Evolutionary conservation across 2,888 invertebrate species (phyloP).

Genomic region (Amphipyra tragopoginis): DNA sequence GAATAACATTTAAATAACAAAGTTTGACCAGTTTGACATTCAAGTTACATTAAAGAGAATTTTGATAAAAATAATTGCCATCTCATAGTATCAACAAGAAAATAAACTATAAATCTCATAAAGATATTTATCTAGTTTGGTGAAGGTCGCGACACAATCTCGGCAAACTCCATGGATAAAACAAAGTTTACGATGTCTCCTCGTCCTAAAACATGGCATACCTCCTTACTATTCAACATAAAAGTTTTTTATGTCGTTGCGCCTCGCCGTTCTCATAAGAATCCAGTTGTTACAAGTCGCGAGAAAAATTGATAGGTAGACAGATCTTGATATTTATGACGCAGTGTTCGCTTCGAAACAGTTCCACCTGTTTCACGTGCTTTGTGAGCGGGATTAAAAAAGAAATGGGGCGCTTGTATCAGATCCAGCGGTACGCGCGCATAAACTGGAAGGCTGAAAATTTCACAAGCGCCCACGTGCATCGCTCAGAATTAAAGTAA

Average conservation of each 20-base stretch:
- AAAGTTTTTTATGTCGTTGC: constrained; percentile 65
- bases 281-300: constrained; percentile 46
- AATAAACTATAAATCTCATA: constrained; percentile 49
- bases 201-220: constrained; percentile 60
- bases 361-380: constrained; percentile 39
- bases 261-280: constrained; percentile 58
- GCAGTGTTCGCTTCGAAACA: constrained; percentile 17
- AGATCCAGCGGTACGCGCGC: constrained; percentile 16
- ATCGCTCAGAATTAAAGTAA: constrained; percentile 7
- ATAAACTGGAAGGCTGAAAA: constrained; percentile 15
- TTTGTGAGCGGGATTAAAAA: constrained; percentile 52
- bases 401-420: constrained; percentile 34
- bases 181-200: constrained; percentile 68
- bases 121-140: constrained; percentile 48
- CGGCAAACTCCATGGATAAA: constrained; percentile 62
- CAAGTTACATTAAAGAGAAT: constrained; percentile 1
- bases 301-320: constrained; percentile 43
- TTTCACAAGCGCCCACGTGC: constrained; percentile 21
- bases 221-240: constrained; percentile 72
- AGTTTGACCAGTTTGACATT: not conserved
- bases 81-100: constrained; percentile 22
- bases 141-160: constrained; percentile 60
- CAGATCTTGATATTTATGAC: constrained; percentile 37
- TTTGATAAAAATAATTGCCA: constrained; percentile 15
- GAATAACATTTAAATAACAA: not conserved